Evolutionary conservation across 2,797 vertebrate genomes (phyloP).

Genomic region (Melanotaenia maccullochi): DNA sequence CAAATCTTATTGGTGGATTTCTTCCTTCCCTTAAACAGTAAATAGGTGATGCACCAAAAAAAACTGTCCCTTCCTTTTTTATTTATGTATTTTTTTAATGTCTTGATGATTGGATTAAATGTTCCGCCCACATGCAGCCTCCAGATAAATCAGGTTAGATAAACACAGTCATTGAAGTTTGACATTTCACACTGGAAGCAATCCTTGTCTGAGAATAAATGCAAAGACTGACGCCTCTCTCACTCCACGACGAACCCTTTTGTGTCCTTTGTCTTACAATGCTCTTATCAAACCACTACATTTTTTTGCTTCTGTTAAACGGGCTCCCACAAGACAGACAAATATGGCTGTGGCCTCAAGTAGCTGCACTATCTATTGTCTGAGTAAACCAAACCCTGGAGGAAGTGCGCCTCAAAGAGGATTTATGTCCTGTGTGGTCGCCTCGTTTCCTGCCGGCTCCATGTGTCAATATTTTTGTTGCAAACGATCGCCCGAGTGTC

Average conservation of each 20-base stretch:
- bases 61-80: constrained; percentile 18
- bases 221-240: constrained; percentile 43
- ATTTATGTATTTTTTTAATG: constrained; percentile 3
- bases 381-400: constrained; percentile 48
- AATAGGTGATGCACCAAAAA: constrained; percentile 39
- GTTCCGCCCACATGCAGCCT: constrained; percentile 34
- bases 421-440: constrained; percentile 68
- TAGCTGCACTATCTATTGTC: constrained; percentile 64
- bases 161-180: constrained; percentile 52
- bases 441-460: constrained; percentile 61
- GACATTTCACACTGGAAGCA: constrained; percentile 47
- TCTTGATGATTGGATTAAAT: constrained; percentile 17
- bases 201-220: constrained; percentile 48
- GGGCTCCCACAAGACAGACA: constrained; percentile 59
- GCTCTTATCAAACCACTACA: constrained; percentile 55
- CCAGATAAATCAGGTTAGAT: constrained; percentile 50
- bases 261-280: constrained; percentile 35
- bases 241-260: constrained; percentile 1
- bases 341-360: constrained; percentile 59
- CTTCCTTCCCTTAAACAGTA: constrained; percentile 13
- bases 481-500: constrained; percentile 46
- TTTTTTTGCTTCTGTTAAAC: constrained; percentile 23
- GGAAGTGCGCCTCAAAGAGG: constrained; percentile 63
- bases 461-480: constrained; percentile 62
- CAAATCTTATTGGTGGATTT: constrained; percentile 6